Evolutionary conservation across 1,140 invertebrate species (phyloP), one percentile per base, ranked within the genome.

Genomic region (Drosophila teissieri): DNA sequence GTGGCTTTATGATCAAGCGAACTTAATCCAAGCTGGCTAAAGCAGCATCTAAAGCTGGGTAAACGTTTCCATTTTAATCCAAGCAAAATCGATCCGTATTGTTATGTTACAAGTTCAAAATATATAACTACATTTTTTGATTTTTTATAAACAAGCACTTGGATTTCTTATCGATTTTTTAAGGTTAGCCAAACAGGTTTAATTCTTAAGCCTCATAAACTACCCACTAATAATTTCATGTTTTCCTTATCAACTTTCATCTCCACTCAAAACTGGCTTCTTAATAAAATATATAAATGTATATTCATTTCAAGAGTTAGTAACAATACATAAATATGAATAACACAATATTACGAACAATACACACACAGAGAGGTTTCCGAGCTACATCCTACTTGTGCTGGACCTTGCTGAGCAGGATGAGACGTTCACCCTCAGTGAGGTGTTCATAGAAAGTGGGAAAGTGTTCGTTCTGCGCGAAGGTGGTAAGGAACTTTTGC

Each of bases 381-480:
- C 39, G 15, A 46, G 22, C 49, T n/a, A 22, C 11, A 31, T n/a
- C 27, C 46, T 57, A 63, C 64, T 86, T 81, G 17, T 86, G 78
- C 36, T 88, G 84, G 27, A 83, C 79, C 34, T 88, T 88, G 39
- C 22, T 57, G 2, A 83, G 34, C 39, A 85, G 40, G 8, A 73
- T 15, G 3, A 52, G 63, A 2, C 80, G 84, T 15, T 92, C 91
- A 22, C 70, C 22, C 34, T 81, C 86, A 17, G 93, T 95, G 4
- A 95, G 91, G 91, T 95, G 94, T 63, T 94, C 94, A 44, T 92
- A 90, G 69, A 95, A 95, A 7, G 80, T 93, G 8, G 92, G 92
- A 64, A 95, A 95, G 57, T 93, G 93, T 60, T 94, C 94, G 90
- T 94, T 94, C 46, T 93, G 93, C 2, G 93, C 93, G 70, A 95